Conservation (phyloP, 2,113 vertebrate genomes). For the Axis porcinus region DNA sequence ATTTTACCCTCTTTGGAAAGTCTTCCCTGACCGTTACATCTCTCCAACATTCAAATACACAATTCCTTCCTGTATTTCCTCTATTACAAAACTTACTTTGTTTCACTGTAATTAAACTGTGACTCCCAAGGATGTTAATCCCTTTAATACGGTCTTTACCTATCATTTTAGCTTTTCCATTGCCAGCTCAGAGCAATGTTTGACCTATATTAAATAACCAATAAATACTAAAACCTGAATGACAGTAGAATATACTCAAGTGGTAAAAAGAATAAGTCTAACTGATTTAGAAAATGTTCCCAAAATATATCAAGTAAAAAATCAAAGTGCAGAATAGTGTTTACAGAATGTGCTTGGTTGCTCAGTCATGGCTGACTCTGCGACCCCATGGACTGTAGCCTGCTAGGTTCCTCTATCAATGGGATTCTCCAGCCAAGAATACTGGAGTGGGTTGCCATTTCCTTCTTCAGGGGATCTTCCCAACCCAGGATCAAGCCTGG, state of each 20-base stretch:
- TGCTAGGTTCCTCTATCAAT: accelerated
- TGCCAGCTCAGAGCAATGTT: background rate
- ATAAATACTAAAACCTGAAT: background rate
- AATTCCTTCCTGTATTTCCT: background rate
- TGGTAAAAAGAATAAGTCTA: slow-evolving; percentile 10
- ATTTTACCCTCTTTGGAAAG: background rate
- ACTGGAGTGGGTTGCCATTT: background rate
- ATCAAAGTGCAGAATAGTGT: background rate
- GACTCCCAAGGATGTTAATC: background rate
- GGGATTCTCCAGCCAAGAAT: background rate
- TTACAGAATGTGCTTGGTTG: background rate
- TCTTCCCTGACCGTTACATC: background rate
- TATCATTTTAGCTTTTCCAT: background rate
- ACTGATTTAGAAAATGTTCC: slow-evolving; percentile 27
- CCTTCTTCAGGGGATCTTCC: background rate
- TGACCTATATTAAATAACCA: background rate
- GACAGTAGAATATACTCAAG: background rate
- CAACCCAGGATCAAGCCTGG: background rate
- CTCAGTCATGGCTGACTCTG: background rate
- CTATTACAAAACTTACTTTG: background rate
- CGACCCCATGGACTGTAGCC: background rate
- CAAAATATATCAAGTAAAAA: background rate
- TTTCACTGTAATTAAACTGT: background rate
- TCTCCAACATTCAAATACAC: background rate
- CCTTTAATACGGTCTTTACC: background rate